Base-by-base conservation (phyloP, 2,888 invertebrate genomes). In the Lasius fuliginosus region DNA sequence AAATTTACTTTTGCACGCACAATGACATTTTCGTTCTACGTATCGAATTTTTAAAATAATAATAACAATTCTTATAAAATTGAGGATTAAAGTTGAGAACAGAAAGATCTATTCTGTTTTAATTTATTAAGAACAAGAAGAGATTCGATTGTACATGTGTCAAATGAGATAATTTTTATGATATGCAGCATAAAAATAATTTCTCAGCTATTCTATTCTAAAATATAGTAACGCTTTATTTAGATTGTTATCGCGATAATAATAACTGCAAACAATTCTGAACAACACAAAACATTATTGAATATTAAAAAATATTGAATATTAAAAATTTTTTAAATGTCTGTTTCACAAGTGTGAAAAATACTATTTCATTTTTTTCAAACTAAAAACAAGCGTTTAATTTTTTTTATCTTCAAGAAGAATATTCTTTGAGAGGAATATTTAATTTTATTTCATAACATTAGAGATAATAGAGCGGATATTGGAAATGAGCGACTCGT, bases 401-500 rank as follows among this genome's bases (percentile, higher is more conserved):
- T 53, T 46, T 23, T 36, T 23, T 33, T 12, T 42, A 74, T 62
- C 30, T 74, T n/a, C 6, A 18, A 58, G 18, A 73, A 27, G 49
- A 33, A 73, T 23, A 18, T 23, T 62, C 30, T 74, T n/a, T 15
- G 11, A 58, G 18, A 73, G 18, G 49, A 33, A 73, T 23, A 18
- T 6, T 53, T n/a, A 18, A 58, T 40, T 40, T 68, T 33, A 27
- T 33, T 23, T 53, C 30, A 1, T 30, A 42, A 36, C 36, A 11
- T 49, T 49, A 49, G 18, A 33, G 33, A 49, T 27, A 67, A n/a
- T 12, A 40, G 23, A 23, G 40, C 68, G 77, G 77, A n/a, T 42
- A n/a, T 69, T 69, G 77, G 40, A 56, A 77, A 77, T 42, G 18
- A 68, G 53, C 27, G 77, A 42, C 42, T 42, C 77, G 71, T 58